Conservation (phyloP, 2,797 vertebrate species). For the Rhynchotus rufescens region DNA sequence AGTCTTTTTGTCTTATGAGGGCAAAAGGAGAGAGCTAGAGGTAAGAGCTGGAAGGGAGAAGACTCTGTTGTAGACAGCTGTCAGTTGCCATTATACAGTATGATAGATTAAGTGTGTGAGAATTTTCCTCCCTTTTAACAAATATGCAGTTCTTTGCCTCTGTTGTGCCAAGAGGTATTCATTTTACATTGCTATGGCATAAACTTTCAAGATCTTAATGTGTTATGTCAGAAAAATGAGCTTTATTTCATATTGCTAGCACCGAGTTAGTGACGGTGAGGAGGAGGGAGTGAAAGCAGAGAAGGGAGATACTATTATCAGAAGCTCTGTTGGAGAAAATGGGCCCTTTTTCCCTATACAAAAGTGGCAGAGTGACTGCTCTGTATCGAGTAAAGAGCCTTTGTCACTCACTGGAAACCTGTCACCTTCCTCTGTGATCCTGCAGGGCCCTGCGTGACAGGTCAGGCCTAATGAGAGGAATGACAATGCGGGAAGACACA, state of each 20-base stretch:
- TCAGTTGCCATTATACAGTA: fast-evolving
- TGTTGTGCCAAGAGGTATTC: not conserved
- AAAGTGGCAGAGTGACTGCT: constrained; percentile 80
- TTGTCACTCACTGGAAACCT: constrained; percentile 78
- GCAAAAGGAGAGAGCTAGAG: not conserved
- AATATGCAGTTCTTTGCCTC: not conserved
- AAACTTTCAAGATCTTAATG: constrained; percentile 32
- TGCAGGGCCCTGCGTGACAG: constrained; percentile 77
- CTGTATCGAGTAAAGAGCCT: constrained; percentile 82
- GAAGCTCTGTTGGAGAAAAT: not conserved
- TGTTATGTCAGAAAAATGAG: constrained; percentile 33
- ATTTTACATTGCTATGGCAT: not conserved
- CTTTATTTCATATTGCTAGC: not conserved
- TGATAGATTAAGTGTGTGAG: fast-evolving
- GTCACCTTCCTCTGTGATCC: constrained; percentile 77
- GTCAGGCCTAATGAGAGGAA: constrained; percentile 83
- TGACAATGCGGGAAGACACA: constrained; percentile 67
- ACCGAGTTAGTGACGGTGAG: not conserved
- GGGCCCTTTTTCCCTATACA: constrained; percentile 41
- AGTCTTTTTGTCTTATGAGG: fast-evolving
- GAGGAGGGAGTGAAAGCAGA: not conserved
- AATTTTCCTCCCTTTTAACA: not conserved
- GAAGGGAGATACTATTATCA: not conserved
- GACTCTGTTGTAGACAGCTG: not conserved
- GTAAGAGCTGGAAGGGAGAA: not conserved